Evolutionary conservation across 2,888 invertebrate genomes (phyloP).

Genomic region (Xylophagus ater): DNA sequence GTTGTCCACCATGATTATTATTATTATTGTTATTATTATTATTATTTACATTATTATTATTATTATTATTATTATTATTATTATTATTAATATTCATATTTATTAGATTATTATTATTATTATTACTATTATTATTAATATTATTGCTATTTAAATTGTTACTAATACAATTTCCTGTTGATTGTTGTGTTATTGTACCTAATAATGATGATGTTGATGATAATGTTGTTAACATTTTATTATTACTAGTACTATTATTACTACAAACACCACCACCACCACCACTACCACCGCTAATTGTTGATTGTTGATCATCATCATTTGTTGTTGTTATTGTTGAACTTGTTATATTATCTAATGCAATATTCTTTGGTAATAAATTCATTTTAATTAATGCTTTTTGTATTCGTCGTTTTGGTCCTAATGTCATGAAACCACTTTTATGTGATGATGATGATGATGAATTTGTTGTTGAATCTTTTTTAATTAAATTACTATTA

Average conservation of each 20-base stretch:
- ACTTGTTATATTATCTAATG: too few species aligned
- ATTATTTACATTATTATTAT: constrained; percentile 4
- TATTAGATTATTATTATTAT: constrained; percentile 1
- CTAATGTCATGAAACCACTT: constrained; percentile 82
- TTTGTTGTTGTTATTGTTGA: too few species aligned
- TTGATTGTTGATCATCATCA: constrained; percentile 23
- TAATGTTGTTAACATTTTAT: too few species aligned
- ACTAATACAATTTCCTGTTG: constrained; percentile 11
- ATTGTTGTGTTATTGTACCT: background rate
- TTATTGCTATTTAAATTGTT: constrained; percentile 8
- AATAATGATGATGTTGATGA: background rate
- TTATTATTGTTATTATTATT: constrained; percentile 3
- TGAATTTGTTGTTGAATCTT: constrained; percentile 22
- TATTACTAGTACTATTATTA: too few species aligned
- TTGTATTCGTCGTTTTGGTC: constrained; percentile 71
- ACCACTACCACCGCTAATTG: constrained; percentile 40
- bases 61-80: constrained; percentile 5
- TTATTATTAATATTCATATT: constrained; percentile 3
- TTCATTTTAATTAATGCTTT: constrained; percentile 84
- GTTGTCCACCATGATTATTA: constrained; percentile 1
- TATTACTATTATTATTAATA: constrained; percentile 7
- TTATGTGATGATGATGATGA: constrained; percentile 48
- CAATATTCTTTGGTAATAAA: constrained; percentile 73
- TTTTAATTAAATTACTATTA: constrained; percentile 1
- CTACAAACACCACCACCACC: background rate